Conservation (phyloP, 1,140 invertebrate genomes). For the Aphelenchoides fujianensis region DNA sequence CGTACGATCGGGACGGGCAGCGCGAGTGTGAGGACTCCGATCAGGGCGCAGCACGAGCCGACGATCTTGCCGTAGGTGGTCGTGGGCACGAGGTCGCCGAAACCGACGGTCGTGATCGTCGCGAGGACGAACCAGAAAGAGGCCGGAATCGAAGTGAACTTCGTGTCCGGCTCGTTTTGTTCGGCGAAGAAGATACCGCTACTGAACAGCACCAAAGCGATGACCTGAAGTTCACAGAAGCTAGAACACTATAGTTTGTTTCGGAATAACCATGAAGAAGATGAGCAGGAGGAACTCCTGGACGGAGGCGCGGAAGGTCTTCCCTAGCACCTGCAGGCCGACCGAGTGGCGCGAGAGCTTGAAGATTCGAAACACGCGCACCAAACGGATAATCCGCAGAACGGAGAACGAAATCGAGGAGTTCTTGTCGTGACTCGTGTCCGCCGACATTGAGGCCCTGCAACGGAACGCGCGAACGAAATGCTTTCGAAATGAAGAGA, state of each 20-base stretch:
- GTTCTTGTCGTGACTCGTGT: conserved; percentile 79
- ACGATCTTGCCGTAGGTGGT: conserved; percentile 76
- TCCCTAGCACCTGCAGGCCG: conserved; percentile 77
- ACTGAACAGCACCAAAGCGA: conserved; percentile 95
- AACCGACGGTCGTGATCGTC: conserved; percentile 59
- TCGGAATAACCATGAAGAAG: conserved; percentile 62
- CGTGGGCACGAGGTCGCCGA: conserved; percentile 71
- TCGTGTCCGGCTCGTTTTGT: conserved; percentile 87
- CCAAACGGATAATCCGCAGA: conserved; percentile 90
- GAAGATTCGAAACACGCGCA: conserved; percentile 97
- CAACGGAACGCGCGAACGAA: too few relatives aligned
- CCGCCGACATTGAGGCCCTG: conserved; percentile 78
- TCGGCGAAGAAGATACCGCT: conserved; percentile 97
- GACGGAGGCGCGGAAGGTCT: conserved; percentile 98
- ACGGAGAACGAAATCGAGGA: conserved; percentile 93
- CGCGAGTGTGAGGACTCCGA: conserved; percentile 84
- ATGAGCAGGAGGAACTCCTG: conserved; percentile 97
- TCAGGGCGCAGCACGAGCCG: conserved; percentile 80
- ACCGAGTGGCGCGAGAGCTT: conserved; percentile 73
- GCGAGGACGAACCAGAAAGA: conserved; percentile 91
- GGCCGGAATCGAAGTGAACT: conserved; percentile 94
- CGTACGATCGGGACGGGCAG: conserved; percentile 86
- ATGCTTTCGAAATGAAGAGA: conserved; percentile 10
- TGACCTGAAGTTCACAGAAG: conserved; percentile 76
- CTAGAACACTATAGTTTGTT: too few relatives aligned